Evolutionary conservation across 2,888 invertebrate species (phyloP), one percentile per base, ranked within the genome.

Genomic region (Cyclophora albipunctata): DNA sequence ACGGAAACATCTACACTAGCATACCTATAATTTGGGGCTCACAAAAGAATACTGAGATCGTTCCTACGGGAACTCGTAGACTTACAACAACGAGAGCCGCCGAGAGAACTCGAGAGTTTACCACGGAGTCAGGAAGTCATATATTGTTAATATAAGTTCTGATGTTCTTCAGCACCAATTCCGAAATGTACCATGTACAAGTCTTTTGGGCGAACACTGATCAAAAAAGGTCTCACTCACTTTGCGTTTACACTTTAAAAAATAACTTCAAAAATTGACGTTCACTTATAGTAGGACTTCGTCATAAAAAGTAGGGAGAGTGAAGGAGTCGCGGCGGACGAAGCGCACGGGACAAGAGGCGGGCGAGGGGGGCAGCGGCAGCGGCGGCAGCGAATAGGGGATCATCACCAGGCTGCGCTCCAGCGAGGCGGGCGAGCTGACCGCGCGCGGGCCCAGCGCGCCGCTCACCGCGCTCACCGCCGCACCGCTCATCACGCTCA

Each of bases 281-380:
- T 20, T 20, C 20, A 20, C 20, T 20, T 52, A 60, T 45, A 59
- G 49, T 53, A 58, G 61, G 56, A 55, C 59, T 62, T 65, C 59
- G 69, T 77, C 73, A 75, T 73, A 73, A 70, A 60, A 66, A 50
- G 59, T 63, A 63, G 54, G 73, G 67, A 61, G 71, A 64, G 66
- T 54, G 50, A 59, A 59, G 34, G 59, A 60, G 48, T 54, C 52
- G 49, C 53, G 53, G 35, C 57, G 59, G 54, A 59, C 59, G 56
- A 48, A 58, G 50, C 51, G 56, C 54, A 58, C 52, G 50, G 56
- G 55, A 58, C 49, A 57, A 45, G 57, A 54, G 47, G 55, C 59
- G 53, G 48, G 54, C 42, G 50, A 50, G 48, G 53, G 51, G 50
- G 59, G 58, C 48, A 58, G 49, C 20, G 60, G 60, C 33, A 59